These are phyloP conservation scores for Apaloderma vittatum DNA, from an alignment of 2,113 vertebrate genomes.

Conservation along the genomic window DNA sequence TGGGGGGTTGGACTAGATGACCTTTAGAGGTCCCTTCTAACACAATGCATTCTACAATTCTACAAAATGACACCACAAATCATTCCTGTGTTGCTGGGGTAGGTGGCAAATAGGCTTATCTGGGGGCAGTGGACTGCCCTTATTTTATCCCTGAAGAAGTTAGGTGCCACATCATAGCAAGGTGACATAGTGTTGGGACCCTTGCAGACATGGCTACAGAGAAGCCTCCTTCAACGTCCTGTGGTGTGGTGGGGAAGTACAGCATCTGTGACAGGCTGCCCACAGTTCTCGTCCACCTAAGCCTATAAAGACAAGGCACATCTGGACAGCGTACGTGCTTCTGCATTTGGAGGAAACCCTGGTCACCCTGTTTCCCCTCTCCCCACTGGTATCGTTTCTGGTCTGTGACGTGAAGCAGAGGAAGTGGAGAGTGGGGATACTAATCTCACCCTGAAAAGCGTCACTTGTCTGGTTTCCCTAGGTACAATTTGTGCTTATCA, in stretches of 20 bases:
- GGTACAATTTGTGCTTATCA: background rate
- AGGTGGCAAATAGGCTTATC: background rate
- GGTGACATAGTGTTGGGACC: background rate
- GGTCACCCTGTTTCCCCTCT: background rate
- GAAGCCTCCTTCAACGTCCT: background rate
- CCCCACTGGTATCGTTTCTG: background rate
- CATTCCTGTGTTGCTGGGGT: background rate
- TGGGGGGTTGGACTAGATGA: too few species aligned
- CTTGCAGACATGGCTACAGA: background rate
- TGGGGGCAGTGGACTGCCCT: background rate
- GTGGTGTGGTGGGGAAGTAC: background rate
- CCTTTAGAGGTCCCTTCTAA: too few species aligned
- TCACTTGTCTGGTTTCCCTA: conserved; percentile 15
- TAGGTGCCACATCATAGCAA: background rate
- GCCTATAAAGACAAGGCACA: background rate
- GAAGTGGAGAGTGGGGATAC: background rate
- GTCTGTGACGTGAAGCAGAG: background rate
- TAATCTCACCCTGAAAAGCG: background rate
- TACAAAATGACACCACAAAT: background rate
- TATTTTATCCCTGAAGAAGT: background rate
- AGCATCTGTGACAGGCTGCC: background rate
- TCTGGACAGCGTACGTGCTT: background rate
- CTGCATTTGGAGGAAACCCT: background rate
- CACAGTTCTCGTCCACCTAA: rapidly evolving
- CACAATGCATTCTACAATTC: background rate